These are phyloP conservation scores for Magallana ariakensis DNA, from an alignment of 1,140 invertebrate species.

Conservation along the genomic window DNA sequence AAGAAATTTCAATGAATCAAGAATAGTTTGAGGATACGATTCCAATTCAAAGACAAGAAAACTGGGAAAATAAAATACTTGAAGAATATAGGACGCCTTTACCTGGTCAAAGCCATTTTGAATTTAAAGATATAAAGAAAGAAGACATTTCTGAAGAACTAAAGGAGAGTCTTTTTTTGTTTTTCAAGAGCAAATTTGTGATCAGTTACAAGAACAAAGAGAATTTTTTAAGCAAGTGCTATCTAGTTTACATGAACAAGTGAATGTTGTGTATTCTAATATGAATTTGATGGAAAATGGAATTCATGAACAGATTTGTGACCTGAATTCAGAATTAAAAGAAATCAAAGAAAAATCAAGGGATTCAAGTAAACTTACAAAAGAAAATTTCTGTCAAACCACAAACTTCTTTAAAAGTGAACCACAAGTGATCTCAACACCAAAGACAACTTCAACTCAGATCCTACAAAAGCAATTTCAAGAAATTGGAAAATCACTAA, in stretches of 20 bases:
- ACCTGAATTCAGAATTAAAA: neutral
- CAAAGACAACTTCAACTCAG: neutral
- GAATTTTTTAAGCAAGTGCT: neutral
- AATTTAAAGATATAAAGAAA: neutral
- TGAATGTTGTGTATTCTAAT: neutral
- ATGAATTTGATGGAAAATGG: constrained; percentile 4
- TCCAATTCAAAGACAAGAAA: neutral
- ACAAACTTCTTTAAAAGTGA: neutral
- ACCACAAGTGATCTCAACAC: neutral
- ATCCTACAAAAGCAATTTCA: neutral
- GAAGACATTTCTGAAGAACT: neutral
- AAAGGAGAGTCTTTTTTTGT: neutral
- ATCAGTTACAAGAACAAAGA: neutral
- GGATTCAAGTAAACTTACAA: neutral
- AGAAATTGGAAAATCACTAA: neutral
- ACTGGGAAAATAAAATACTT: neutral
- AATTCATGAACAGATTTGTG: neutral
- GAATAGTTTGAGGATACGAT: neutral
- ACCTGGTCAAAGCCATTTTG: neutral
- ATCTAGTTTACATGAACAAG: constrained; percentile 3
- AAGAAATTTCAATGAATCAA: neutral
- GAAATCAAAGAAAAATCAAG: neutral
- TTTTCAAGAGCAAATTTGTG: neutral
- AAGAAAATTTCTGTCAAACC: neutral
- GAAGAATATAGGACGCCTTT: constrained; percentile 5